Base-by-base conservation (phyloP, 2,888 invertebrate species). In the Lithophane semibrunnea region DNA sequence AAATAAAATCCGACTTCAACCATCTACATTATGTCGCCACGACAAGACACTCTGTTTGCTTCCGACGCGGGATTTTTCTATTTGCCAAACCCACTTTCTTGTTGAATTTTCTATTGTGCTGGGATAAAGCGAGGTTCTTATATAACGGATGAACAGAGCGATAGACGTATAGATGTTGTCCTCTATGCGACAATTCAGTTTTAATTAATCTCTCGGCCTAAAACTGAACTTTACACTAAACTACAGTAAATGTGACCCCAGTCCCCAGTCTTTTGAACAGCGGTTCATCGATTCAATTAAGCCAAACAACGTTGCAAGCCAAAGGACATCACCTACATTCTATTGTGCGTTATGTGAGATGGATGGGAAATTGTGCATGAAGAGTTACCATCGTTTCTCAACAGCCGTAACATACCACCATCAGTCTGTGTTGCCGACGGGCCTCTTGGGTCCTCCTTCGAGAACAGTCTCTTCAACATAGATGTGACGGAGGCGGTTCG, bases 401-500 rank as follows among this genome's bases (percentile, higher is more conserved):
- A 81, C 67, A 71, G 73, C 68, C 73, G 80, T 80, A 77, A 92
- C 86, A 92, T 90, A 94, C 96, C 94, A 82, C 96, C 97, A 76
- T 97, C 97, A 1, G 97, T 96, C 89, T 97, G 97, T 37, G 93
- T 91, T 67, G 88, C 77, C 18, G 88, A 74, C 3, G 90, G 84
- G 60, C 91, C 90, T 56, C 96, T 97, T 75, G 94, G 95, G 65
- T 98, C 98, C 82, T 98, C 98, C 80, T 98, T 97, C 68, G 98
- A 98, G 90, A 98, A 98, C 73, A 98, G 95, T 83, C 98, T 97
- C 91, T 98, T 98, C 12, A 98, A 93, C 90, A 98, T 98, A 18
- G 98, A 98, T 0, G 98, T 98, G 56, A 98, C 98, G 0, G 98
- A 98, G 89, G 97, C 98, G 0, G 98, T 98, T 69, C 98, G 97